phyloP scores from a whole-genome alignment of 1,140 invertebrate species.

The Camponotus vicinus region DNA sequence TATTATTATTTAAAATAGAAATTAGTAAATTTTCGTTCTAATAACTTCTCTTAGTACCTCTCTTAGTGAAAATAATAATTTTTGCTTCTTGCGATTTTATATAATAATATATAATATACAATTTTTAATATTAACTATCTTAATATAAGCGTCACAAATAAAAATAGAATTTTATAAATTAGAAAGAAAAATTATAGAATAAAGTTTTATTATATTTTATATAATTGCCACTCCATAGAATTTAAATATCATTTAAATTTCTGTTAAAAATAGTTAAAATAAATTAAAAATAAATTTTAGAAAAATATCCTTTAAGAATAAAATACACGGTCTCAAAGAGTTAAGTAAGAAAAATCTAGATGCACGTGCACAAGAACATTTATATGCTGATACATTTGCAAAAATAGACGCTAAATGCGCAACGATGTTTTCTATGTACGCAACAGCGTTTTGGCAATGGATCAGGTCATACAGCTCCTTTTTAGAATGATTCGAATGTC shows the following conservation, averaged over 20 bases:
- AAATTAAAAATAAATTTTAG: neutral
- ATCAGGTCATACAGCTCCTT: constrained; percentile 53
- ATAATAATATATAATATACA: too few relatives aligned
- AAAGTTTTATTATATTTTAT: neutral
- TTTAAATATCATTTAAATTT: neutral
- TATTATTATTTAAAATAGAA: neutral
- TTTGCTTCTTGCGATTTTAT: neutral
- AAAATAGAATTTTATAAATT: neutral
- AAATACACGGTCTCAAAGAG: neutral
- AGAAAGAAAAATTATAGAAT: neutral
- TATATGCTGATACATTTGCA: constrained; percentile 23
- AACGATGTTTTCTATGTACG: constrained; percentile 55
- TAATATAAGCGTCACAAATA: neutral
- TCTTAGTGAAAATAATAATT: neutral
- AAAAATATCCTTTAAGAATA: neutral
- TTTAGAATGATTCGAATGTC: constrained; percentile 44
- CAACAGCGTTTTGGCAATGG: constrained; percentile 51
- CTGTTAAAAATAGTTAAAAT: neutral
- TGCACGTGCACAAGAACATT: neutral
- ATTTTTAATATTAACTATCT: neutral
- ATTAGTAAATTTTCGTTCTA: neutral
- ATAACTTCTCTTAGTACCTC: neutral
- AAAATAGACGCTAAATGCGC: constrained; percentile 58
- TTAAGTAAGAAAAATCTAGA: neutral
- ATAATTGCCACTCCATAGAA: neutral